Evolutionary conservation across 2,113 vertebrate genomes (phyloP), one percentile per base, ranked within the genome.

Genomic region (Bos indicus): DNA sequence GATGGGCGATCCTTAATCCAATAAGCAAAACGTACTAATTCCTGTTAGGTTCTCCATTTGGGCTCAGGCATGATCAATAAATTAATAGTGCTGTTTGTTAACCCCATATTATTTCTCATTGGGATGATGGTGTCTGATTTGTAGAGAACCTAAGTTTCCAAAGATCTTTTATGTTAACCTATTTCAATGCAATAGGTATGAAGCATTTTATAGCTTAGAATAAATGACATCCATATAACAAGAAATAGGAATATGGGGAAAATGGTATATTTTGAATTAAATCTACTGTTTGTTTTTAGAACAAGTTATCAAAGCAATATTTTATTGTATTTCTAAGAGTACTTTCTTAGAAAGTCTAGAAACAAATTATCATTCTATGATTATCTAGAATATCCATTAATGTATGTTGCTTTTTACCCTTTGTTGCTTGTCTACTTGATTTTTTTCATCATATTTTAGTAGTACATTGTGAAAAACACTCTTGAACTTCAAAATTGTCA

Each of bases 141-240:
- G 7, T 90, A 57, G 64, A 90, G 51, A 78, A 48, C 33, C 19
- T 40, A 13, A 19, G 51, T 77, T 89, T 77, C 81, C 83, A 25
- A 90, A 87, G 17, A 21, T 78, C 10, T 86, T 89, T 62, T 57
- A 74, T 77, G 25, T 85, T 82, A 74, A 54, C 40, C 81, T 43
- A 80, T 91, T 86, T 89, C 30, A 87, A 3, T 93, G 46, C 11
- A 48, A 40, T 84, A 94, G 16, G 6, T 52, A 28, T 77, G 36
- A 95, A 77, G 52, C 71, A 92, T 85, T 95, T 96, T 92, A 46
- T 64, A 92, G 36, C 84, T 86, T 60, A 84, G 36, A 83, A 16
- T 89, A 71, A 80, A 82, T 85, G 46, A n/a, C 81, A 92, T 90
- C 40, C 62, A 71, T n/a, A 30, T 78, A 83, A 87, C 23, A 28